These are phyloP conservation scores for Sebastes glaucus DNA, from an alignment of 2,797 vertebrate genomes.

Conservation along the genomic window DNA sequence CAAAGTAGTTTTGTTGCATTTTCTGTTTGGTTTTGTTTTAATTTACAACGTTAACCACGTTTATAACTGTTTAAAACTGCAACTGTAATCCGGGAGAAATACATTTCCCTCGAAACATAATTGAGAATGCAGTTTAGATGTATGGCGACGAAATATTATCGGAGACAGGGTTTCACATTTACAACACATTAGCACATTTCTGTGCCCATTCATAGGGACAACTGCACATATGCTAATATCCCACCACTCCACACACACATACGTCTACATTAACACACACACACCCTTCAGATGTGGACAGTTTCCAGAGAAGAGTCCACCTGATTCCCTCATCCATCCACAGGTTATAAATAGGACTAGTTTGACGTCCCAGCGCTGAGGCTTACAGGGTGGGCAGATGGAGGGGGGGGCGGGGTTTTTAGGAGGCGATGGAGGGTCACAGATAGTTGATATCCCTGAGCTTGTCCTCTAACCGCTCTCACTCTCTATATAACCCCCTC, in stretches of 20 bases:
- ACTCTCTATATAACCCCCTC: slow-evolving; percentile 25
- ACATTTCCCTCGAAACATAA: no score
- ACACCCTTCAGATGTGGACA: slow-evolving; percentile 59
- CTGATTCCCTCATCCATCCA: slow-evolving; percentile 84
- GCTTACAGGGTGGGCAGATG: slow-evolving; percentile 54
- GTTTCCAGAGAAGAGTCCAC: slow-evolving; percentile 75
- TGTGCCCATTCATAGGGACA: slow-evolving; percentile 12
- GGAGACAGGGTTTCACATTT: neutral
- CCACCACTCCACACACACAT: neutral
- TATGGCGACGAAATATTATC: no score
- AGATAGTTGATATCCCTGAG: slow-evolving; percentile 76
- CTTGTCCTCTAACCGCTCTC: slow-evolving; percentile 71
- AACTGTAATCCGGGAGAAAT: no score
- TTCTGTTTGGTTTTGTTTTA: no score
- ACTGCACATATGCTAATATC: slow-evolving; percentile 7
- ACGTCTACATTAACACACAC: slow-evolving; percentile 27
- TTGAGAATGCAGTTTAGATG: no score
- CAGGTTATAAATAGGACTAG: slow-evolving; percentile 85
- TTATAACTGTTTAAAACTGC: no score
- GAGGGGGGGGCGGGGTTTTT: slow-evolving; percentile 30
- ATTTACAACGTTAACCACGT: no score
- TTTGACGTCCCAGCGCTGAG: slow-evolving; percentile 73
- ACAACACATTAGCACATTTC: slow-evolving; percentile 35
- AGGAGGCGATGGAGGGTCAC: slow-evolving; percentile 57
- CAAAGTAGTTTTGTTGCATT: no score